Evolutionary conservation across 1,140 invertebrate genomes (phyloP), one percentile per base, ranked within the genome.

Genomic region (Paraescarpia echinospica): DNA sequence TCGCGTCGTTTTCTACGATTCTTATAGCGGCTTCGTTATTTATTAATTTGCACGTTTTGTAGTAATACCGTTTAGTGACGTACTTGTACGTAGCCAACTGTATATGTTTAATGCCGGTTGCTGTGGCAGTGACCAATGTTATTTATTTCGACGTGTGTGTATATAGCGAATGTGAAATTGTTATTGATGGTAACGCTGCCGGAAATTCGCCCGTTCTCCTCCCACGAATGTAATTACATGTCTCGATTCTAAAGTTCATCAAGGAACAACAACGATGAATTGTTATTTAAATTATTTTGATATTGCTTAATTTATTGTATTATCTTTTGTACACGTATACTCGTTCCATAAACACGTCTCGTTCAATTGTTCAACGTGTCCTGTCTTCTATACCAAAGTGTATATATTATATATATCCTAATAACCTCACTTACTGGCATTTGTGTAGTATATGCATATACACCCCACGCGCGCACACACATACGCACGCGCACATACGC

Each of bases 221-320:
- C 22, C 9, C 59, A 22, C 59, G 59, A 31, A 27, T 77, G 27
- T 31, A 31, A 4, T 4, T 41, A 12, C 27, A 27, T 77, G 59
- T 77, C 59, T 77, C 22, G 59, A 77, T 77, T 77, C 59, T 77
- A 4, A 77, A 77, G 59, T 77, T 77, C 8, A 77, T 77, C 22
- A 77, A 77, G 59, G 59, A 77, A 77, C 59, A 77, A 77, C 59
- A 77, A 77, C 2, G 59, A 77, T 77, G 59, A 77, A 77, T 77
- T 77, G 59, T 77, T 77, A 77, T 77, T 77, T 77, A 77, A 77
- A 77, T 77, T 77, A 77, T 77, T 77, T 77, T 77, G 59, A 77
- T 77, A 77, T 77, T 77, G 59, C 59, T 77, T 77, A 77, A 77
- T 77, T 77, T 77, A 77, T 77, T 77, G 4, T 77, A 77, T 77